A percentile compares a stretch with the other conserved stretches of the same genome.
Evolutionary conservation across 2,888 invertebrate species (phyloP).

Genomic region (Microctonus hyperodae): DNA sequence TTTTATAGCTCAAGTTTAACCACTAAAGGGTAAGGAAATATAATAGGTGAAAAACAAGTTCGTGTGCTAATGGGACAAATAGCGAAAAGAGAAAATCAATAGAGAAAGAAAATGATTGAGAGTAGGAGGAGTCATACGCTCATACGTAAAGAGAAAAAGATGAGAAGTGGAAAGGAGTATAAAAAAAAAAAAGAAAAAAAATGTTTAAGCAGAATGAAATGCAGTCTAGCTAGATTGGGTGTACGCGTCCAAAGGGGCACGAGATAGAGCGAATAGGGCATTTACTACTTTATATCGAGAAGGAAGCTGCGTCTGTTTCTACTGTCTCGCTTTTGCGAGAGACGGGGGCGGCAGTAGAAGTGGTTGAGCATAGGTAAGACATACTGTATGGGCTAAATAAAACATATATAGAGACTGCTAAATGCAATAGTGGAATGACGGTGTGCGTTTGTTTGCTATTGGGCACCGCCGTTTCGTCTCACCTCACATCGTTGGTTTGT

Average conservation of each 20-base stretch:
- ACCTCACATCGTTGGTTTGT: constrained; percentile 55
- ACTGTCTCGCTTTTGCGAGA: not conserved
- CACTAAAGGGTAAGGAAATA: constrained; percentile 2
- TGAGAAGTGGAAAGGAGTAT: not conserved
- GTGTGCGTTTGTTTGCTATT: constrained; percentile 1
- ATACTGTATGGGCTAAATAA: constrained; percentile 2
- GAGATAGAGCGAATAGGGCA: constrained; percentile 28
- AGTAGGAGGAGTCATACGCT: not conserved
- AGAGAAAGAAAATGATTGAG: not conserved
- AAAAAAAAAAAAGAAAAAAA: not conserved
- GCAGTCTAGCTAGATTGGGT: constrained; percentile 31
- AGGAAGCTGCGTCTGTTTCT: constrained; percentile 15
- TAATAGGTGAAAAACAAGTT: constrained; percentile 1
- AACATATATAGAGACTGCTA: constrained; percentile 20
- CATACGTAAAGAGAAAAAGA: not conserved
- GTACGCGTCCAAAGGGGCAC: constrained; percentile 6
- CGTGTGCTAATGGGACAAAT: constrained; percentile 4
- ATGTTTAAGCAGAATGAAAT: constrained; percentile 27
- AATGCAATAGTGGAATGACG: constrained; percentile 20
- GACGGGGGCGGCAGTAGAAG: not conserved
- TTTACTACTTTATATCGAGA: not conserved
- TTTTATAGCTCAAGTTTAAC: not conserved
- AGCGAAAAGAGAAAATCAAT: not conserved
- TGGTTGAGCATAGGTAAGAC: not conserved
- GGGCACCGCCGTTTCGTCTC: constrained; percentile 44